Conservation (phyloP, 2,113 vertebrate genomes). For the Strix uralensis region DNA sequence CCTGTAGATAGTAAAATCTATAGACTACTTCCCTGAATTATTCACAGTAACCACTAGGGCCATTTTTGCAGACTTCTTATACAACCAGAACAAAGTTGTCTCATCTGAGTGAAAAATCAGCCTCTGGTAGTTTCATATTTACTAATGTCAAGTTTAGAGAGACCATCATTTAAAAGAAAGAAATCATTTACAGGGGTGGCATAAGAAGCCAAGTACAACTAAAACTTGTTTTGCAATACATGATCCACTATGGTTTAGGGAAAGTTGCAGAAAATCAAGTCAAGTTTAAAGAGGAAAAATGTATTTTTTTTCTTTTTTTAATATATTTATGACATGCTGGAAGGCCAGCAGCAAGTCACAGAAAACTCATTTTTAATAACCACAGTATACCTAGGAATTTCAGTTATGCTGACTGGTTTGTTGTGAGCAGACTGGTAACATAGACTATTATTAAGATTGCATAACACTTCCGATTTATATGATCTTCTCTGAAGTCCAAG, state of each 20-base stretch:
- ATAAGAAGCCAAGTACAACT: background rate
- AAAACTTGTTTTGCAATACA: background rate
- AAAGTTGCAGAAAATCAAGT: background rate
- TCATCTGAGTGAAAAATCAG: background rate
- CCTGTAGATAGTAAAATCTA: background rate
- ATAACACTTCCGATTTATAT: background rate
- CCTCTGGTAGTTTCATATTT: background rate
- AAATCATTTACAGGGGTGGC: background rate
- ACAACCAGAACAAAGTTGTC: background rate
- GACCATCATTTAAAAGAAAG: background rate
- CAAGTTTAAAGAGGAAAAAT: background rate
- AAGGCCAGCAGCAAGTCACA: background rate
- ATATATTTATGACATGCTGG: background rate
- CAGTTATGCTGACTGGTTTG: background rate
- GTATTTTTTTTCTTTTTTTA: background rate
- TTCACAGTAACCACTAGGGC: background rate
- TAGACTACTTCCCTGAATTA: background rate
- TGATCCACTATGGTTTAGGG: background rate
- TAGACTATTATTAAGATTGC: background rate
- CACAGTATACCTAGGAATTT: slow-evolving; percentile 1
- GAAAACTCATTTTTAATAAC: slow-evolving; percentile 7
- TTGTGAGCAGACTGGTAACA: background rate
- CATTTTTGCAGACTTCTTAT: background rate
- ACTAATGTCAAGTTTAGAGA: background rate
- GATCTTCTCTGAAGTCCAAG: background rate